Conservation (phyloP, 2,113 vertebrate species). For the Triplophysa rosa region DNA sequence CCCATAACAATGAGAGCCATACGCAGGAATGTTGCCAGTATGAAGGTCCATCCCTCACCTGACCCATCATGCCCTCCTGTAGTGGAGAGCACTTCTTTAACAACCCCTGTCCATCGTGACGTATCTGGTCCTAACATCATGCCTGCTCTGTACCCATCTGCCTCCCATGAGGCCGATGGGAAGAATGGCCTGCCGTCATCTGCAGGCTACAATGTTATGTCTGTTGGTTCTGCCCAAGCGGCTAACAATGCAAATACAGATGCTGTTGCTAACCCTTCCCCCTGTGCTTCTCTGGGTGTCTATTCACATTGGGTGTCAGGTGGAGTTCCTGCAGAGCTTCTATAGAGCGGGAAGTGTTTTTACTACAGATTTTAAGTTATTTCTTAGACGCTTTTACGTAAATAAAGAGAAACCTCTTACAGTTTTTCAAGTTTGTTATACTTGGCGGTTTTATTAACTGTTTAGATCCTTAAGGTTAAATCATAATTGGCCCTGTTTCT, state of each 20-base stretch:
- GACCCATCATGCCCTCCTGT: background rate
- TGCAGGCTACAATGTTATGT: constrained; percentile 46
- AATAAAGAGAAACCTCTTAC: background rate
- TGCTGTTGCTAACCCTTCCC: constrained; percentile 46
- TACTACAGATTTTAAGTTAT: background rate
- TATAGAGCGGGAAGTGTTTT: constrained; percentile 15
- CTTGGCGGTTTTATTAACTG: no score
- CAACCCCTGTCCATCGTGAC: background rate
- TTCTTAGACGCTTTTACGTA: background rate
- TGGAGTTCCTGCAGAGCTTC: constrained; percentile 50
- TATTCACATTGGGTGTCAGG: constrained; percentile 55
- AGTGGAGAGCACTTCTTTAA: background rate
- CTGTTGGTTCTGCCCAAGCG: constrained; percentile 53
- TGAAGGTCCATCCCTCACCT: constrained; percentile 7
- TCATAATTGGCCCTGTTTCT: no score
- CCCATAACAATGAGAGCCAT: constrained; percentile 78
- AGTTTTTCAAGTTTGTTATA: no score
- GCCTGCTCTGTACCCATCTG: background rate
- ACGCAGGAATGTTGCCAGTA: constrained; percentile 59
- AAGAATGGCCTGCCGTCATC: constrained; percentile 35
- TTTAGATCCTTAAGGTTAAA: no score
- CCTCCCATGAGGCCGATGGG: constrained; percentile 50
- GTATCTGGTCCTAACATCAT: background rate
- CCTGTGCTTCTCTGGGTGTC: constrained; percentile 31
- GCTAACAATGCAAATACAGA: constrained; percentile 57